Evolutionary conservation across 2,888 invertebrate species (phyloP).

Genomic region (Aleiodes alternator): DNA sequence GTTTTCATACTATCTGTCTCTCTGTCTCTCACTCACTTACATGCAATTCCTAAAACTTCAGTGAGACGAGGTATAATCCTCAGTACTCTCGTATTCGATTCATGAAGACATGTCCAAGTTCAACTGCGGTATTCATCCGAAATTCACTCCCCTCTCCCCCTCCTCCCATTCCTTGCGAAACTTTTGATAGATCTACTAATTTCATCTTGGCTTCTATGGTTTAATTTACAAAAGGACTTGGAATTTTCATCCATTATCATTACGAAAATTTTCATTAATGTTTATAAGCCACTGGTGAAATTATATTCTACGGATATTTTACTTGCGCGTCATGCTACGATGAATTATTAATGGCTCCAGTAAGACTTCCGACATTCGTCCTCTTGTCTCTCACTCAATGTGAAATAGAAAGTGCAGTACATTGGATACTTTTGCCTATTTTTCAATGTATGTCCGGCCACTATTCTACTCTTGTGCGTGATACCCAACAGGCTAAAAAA

Average conservation of each 20-base stretch:
- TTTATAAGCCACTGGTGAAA: background rate
- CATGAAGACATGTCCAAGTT: slow-evolving; percentile 41
- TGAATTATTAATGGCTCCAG: slow-evolving; percentile 35
- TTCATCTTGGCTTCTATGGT: slow-evolving; percentile 14
- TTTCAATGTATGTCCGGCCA: background rate
- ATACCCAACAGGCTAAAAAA: slow-evolving; percentile 15
- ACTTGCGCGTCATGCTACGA: slow-evolving; percentile 22
- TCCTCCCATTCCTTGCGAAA: background rate
- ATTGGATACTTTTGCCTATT: slow-evolving; percentile 11
- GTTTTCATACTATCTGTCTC: slow-evolving; percentile 9
- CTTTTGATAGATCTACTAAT: slow-evolving; percentile 28
- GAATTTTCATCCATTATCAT: slow-evolving; percentile 5
- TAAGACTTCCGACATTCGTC: slow-evolving; percentile 31
- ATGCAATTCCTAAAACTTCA: slow-evolving; percentile 23
- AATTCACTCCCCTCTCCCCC: too few species aligned
- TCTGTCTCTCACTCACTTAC: slow-evolving; percentile 5
- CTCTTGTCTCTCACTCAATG: slow-evolving; percentile 7
- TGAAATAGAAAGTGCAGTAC: slow-evolving; percentile 24
- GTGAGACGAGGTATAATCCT: slow-evolving; percentile 7
- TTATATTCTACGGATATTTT: background rate
- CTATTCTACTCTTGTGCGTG: background rate
- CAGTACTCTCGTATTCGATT: slow-evolving; percentile 35
- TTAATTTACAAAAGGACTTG: slow-evolving; percentile 7
- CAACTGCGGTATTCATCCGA: slow-evolving; percentile 6
- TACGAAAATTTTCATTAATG: slow-evolving; percentile 3